Conservation (phyloP, 2,797 vertebrate genomes). For the Chanos chanos region DNA sequence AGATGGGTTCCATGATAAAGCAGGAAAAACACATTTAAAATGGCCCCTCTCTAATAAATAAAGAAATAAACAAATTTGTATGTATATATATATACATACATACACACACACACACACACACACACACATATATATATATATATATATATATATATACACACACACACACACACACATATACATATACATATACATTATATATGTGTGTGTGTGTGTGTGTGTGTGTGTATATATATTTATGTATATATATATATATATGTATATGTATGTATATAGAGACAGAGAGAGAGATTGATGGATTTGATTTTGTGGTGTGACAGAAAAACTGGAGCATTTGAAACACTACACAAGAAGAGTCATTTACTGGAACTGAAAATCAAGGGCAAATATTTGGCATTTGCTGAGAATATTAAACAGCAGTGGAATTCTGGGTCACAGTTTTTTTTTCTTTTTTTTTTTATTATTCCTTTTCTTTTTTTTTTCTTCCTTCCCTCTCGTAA, state of each 20-base stretch:
- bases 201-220: too few species aligned
- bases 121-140: too few species aligned
- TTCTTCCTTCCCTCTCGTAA: slow-evolving; percentile 39
- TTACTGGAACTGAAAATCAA: too few species aligned
- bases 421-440: slow-evolving; percentile 35
- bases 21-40: slow-evolving; percentile 24
- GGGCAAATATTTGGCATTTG: not conserved
- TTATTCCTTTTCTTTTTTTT: slow-evolving; percentile 34
- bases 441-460: slow-evolving; percentile 36
- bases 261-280: not conserved
- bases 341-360: not conserved
- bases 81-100: too few species aligned
- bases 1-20: slow-evolving; percentile 42
- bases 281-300: not conserved
- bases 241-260: slow-evolving; percentile 25
- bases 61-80: too few species aligned
- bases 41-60: too few species aligned
- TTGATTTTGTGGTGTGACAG: too few species aligned
- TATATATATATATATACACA: too few species aligned
- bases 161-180: too few species aligned
- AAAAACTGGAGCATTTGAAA: not conserved
- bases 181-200: too few species aligned
- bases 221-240: too few species aligned
- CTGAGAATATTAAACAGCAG: not conserved
- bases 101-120: too few species aligned